Conservation (phyloP, 2,888 invertebrate species). For the Auanema freiburgensis region DNA sequence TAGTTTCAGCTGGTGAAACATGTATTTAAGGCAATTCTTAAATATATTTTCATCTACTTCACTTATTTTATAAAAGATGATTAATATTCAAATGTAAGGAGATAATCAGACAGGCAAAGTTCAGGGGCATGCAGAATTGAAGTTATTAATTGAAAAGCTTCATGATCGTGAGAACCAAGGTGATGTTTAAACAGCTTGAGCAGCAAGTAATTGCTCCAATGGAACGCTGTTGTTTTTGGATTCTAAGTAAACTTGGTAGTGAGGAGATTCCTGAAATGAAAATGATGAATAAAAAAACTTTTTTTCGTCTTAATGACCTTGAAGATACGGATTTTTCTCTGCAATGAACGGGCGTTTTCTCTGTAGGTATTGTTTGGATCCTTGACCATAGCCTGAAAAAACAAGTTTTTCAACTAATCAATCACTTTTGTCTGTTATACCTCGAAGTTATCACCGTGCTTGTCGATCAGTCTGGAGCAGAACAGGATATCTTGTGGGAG, state of each 20-base stretch:
- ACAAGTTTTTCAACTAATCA: background rate
- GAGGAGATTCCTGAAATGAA: conserved; percentile 46
- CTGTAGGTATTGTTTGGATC: conserved; percentile 54
- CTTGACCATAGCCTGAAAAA: conserved; percentile 53
- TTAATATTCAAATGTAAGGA: too few relatives aligned
- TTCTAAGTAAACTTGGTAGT: conserved; percentile 45
- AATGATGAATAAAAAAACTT: background rate
- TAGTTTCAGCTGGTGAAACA: too few relatives aligned
- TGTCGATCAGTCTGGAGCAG: conserved; percentile 58
- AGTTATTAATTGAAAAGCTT: too few relatives aligned
- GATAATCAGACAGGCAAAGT: too few relatives aligned
- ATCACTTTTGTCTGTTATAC: conserved; percentile 7
- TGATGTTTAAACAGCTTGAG: conserved; percentile 12
- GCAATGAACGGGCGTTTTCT: conserved; percentile 50
- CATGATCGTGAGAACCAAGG: too few relatives aligned
- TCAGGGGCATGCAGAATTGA: too few relatives aligned
- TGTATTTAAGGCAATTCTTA: too few relatives aligned
- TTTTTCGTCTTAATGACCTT: conserved; percentile 28
- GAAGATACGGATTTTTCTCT: conserved; percentile 61
- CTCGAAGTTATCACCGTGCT: conserved; percentile 50
- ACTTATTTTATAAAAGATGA: too few relatives aligned
- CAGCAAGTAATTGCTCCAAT: conserved; percentile 37
- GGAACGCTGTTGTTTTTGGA: conserved; percentile 43
- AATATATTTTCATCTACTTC: too few relatives aligned
- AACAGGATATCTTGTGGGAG: conserved; percentile 58